Conservation (phyloP, 2,113 vertebrate genomes). For the Pygoscelis adeliae region DNA sequence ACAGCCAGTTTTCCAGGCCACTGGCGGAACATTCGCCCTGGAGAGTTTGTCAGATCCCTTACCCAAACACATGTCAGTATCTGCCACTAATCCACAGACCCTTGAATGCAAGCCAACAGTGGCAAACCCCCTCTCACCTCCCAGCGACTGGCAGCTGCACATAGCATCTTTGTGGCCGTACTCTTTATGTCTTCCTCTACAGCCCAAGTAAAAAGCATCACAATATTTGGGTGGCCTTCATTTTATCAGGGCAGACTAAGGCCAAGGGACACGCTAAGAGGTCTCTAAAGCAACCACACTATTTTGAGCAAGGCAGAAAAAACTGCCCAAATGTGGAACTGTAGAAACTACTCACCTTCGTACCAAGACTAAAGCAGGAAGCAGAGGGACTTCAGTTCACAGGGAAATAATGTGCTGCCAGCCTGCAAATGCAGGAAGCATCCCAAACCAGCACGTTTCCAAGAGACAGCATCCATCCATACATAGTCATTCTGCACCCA, state of each 20-base stretch:
- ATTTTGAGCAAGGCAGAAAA: neutral
- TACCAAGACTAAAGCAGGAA: neutral
- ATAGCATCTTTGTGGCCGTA: neutral
- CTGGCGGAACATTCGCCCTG: neutral
- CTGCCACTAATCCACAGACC: neutral
- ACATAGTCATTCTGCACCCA: neutral
- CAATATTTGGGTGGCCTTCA: neutral
- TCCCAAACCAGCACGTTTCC: neutral
- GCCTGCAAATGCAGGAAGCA: neutral
- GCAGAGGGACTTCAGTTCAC: neutral
- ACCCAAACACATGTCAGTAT: neutral
- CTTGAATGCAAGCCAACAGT: neutral
- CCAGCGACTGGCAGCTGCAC: neutral
- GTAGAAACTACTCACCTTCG: neutral
- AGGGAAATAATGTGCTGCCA: neutral
- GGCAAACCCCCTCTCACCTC: neutral
- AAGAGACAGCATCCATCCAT: neutral
- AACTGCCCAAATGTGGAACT: neutral
- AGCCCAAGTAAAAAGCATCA: neutral
- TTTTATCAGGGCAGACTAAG: neutral
- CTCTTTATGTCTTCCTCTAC: neutral
- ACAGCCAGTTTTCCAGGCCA: neutral
- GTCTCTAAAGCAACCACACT: neutral
- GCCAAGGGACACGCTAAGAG: neutral
- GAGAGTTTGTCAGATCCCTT: neutral